These are phyloP conservation scores for Emydoidea blandingii DNA, from an alignment of 2,797 vertebrate species.

Conservation along the genomic window DNA sequence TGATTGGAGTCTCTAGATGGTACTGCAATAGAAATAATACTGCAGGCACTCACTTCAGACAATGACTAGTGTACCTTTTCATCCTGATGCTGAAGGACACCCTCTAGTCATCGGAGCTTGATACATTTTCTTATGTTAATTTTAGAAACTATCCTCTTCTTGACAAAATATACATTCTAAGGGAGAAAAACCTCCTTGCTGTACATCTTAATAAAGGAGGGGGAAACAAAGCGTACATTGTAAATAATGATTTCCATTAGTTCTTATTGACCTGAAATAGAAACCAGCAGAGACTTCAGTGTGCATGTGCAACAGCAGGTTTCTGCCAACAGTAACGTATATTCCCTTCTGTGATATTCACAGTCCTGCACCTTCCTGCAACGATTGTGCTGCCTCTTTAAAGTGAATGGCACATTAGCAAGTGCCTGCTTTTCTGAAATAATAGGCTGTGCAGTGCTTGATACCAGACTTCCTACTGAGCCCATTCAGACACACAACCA, in stretches of 20 bases:
- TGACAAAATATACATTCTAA: background rate
- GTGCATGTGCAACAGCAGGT: background rate
- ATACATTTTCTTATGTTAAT: background rate
- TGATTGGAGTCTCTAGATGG: background rate
- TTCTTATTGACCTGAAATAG: background rate
- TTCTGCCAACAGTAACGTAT: background rate
- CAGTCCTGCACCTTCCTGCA: background rate
- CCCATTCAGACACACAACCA: background rate
- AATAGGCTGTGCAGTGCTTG: background rate
- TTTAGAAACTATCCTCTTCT: background rate
- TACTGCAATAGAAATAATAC: background rate
- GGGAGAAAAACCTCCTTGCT: background rate
- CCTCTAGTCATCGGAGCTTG: background rate
- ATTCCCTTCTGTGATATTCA: background rate
- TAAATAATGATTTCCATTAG: background rate
- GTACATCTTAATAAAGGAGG: background rate
- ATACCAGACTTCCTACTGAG: background rate
- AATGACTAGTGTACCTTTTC: background rate
- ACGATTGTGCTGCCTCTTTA: background rate
- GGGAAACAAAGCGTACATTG: background rate
- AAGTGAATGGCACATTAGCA: background rate
- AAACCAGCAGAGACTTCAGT: background rate
- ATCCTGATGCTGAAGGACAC: background rate
- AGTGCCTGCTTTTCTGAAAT: background rate
- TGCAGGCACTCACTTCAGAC: background rate